Conservation (phyloP, 2,888 invertebrate species). For the Philereme transversata region DNA sequence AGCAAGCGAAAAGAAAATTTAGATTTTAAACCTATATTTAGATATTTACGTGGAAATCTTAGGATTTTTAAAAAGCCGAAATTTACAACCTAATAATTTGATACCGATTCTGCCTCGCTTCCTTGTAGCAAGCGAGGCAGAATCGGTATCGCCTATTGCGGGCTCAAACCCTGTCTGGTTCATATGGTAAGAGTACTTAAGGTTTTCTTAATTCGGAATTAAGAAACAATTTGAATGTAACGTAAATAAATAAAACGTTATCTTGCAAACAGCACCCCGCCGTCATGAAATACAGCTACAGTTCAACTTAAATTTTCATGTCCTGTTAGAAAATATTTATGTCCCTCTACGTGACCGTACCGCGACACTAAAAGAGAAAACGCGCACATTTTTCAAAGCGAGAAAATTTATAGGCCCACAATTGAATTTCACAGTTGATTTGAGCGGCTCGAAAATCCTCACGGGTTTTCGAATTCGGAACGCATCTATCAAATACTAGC, state of each 20-base stretch:
- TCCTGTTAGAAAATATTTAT: conserved; percentile 37
- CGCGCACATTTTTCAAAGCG: conserved; percentile 68
- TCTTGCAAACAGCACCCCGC: not conserved
- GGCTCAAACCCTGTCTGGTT: too few relatives aligned
- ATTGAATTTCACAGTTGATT: conserved; percentile 84
- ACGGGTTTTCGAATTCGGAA: conserved; percentile 69
- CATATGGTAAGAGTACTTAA: too few relatives aligned
- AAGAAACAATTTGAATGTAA: too few relatives aligned
- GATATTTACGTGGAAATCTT: too few relatives aligned
- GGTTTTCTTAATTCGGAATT: too few relatives aligned
- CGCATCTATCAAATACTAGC: conserved; percentile 79
- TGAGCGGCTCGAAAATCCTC: conserved; percentile 72
- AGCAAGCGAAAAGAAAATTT: too few relatives aligned
- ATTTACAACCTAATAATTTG: too few relatives aligned
- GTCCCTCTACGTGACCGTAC: conserved; percentile 38
- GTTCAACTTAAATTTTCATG: conserved; percentile 24
- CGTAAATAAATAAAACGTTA: not conserved
- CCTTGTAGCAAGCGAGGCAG: too few relatives aligned
- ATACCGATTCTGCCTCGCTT: too few relatives aligned
- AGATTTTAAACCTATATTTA: too few relatives aligned
- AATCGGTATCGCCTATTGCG: too few relatives aligned
- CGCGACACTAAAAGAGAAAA: conserved; percentile 48
- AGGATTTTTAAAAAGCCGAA: too few relatives aligned
- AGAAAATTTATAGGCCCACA: conserved; percentile 72
- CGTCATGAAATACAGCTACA: conserved; percentile 8